Conservation (phyloP, 2,888 invertebrate species). For the Vandiemenella viatica region DNA sequence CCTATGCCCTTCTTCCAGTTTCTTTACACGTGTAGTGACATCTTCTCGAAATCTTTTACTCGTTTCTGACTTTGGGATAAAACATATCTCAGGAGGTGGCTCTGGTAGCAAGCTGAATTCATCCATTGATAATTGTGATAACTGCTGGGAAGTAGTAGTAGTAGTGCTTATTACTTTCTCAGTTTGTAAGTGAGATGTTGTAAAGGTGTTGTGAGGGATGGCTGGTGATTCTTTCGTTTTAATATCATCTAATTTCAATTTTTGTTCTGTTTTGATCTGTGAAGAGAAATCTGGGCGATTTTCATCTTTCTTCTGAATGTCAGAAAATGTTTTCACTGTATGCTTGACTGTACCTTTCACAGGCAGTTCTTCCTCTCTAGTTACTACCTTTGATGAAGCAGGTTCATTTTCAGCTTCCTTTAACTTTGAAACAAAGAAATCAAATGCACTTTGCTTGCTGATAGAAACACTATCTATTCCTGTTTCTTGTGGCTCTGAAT, state of each 20-base stretch:
- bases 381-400: not conserved
- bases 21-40: constrained; percentile 41
- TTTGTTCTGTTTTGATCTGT: not conserved
- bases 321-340: not conserved
- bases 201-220: not conserved
- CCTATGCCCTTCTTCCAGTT: constrained; percentile 41
- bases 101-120: constrained; percentile 45
- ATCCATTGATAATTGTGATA: constrained; percentile 18
- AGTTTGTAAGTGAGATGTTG: not conserved
- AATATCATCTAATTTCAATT: no score
- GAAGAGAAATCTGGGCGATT: not conserved
- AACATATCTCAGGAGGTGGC: constrained; percentile 55
- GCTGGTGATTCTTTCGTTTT: not conserved
- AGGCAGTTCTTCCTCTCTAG: not conserved
- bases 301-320: not conserved
- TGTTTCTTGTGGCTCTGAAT: constrained; percentile 29
- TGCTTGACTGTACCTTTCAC: not conserved
- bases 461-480: constrained; percentile 41
- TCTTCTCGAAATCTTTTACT: constrained; percentile 32
- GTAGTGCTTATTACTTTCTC: not conserved
- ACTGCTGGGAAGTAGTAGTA: not conserved
- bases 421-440: constrained; percentile 49
- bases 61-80: constrained; percentile 35
- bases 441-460: constrained; percentile 46
- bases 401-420: constrained; percentile 26